These are phyloP conservation scores for Orientallactaga bullata DNA, from an alignment of 2,113 vertebrate species.

Conservation along the genomic window DNA sequence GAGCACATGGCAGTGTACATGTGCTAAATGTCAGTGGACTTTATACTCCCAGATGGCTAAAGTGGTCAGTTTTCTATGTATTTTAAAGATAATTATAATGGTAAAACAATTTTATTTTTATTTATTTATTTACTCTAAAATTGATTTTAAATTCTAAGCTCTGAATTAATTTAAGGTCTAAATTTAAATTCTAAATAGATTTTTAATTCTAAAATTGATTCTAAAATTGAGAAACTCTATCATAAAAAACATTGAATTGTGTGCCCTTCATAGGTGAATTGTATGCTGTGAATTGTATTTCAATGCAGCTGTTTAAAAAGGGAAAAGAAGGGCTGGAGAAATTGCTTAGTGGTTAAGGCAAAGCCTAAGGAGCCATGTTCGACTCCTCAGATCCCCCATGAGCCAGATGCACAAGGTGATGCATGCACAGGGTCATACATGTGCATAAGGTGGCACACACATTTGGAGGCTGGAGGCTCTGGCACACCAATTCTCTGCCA, in stretches of 20 bases:
- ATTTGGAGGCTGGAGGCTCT: too few relatives aligned
- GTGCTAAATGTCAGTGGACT: fast-evolving
- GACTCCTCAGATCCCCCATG: too few relatives aligned
- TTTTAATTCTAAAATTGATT: not conserved
- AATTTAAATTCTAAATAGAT: not conserved
- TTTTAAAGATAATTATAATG: not conserved
- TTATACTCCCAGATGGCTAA: not conserved
- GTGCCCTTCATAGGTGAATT: not conserved
- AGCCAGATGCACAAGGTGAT: too few relatives aligned
- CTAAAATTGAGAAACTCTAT: not conserved
- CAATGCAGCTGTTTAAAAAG: not conserved
- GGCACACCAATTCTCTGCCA: too few relatives aligned
- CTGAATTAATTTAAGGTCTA: not conserved
- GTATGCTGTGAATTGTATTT: not conserved
- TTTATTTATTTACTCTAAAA: not conserved
- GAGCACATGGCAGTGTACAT: fast-evolving
- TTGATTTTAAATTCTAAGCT: not conserved
- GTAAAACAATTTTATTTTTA: not conserved
- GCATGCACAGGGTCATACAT: too few relatives aligned
- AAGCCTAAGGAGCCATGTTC: too few relatives aligned
- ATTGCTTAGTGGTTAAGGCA: too few relatives aligned
- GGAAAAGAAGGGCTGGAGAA: not conserved
- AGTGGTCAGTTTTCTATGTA: not conserved
- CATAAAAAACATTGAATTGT: too few relatives aligned
- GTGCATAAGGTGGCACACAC: too few relatives aligned